These are phyloP conservation scores for Diadromus collaris DNA, from an alignment of 2,888 invertebrate species.

Conservation along the genomic window DNA sequence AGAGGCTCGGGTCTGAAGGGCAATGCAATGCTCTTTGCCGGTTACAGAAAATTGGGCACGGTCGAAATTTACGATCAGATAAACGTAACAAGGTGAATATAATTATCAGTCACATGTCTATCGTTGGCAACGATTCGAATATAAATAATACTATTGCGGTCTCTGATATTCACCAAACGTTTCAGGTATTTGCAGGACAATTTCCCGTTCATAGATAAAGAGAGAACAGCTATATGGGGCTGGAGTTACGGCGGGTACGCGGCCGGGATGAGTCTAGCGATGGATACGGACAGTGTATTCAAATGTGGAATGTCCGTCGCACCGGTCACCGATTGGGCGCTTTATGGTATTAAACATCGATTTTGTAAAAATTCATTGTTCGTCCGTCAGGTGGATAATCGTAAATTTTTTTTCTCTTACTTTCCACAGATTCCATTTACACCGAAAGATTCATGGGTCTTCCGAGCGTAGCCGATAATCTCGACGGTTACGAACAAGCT, in stretches of 20 bases:
- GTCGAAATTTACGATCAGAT: constrained; percentile 97
- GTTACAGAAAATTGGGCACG: constrained; percentile 92
- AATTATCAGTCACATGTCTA: constrained; percentile 23
- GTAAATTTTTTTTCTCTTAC: constrained; percentile 49
- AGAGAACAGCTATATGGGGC: constrained; percentile 96
- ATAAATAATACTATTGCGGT: neutral
- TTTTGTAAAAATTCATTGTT: neutral
- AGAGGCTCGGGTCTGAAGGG: constrained; percentile 94
- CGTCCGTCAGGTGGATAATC: neutral
- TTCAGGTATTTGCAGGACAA: constrained; percentile 85
- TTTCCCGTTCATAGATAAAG: constrained; percentile 88
- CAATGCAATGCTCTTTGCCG: constrained; percentile 89
- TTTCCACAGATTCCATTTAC: constrained; percentile 93
- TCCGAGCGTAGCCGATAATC: constrained; percentile 87
- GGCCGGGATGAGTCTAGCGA: constrained; percentile 92
- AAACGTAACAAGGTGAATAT: constrained; percentile 86
- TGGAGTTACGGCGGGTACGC: constrained; percentile 99
- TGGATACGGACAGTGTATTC: constrained; percentile 88
- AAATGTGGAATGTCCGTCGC: constrained; percentile 97
- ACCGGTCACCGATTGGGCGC: constrained; percentile 97
- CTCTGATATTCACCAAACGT: constrained; percentile 52
- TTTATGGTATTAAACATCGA: constrained; percentile 87
- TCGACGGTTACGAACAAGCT: constrained; percentile 87
- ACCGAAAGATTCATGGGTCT: constrained; percentile 98
- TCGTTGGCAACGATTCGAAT: neutral